Percentiles rank a stretch among this genome's conserved stretches.
phyloP scores from a whole-genome alignment of 2,888 invertebrate genomes.

The Philhelius pedissequus region DNA sequence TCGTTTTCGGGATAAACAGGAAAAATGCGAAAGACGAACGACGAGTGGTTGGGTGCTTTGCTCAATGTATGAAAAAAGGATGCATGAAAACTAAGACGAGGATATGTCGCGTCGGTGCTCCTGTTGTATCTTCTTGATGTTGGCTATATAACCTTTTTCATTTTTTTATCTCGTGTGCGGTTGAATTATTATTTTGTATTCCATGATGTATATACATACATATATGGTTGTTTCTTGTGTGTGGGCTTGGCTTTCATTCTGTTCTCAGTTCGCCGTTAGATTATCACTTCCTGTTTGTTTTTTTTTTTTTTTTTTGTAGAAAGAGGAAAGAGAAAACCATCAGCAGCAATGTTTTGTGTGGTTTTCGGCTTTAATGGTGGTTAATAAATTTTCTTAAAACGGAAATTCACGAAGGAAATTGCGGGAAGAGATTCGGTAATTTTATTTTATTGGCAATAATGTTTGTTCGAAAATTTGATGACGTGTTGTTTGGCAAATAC shows the following conservation, averaged over 20 bases:
- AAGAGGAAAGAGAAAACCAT: not conserved
- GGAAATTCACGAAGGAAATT: conserved; percentile 61
- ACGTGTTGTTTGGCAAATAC: conserved; percentile 16
- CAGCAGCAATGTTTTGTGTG: conserved; percentile 16
- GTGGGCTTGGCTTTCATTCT: conserved; percentile 28
- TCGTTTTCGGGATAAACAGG: conserved; percentile 75
- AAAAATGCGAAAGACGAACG: conserved; percentile 50
- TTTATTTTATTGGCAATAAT: conserved; percentile 66
- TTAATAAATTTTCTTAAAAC: conserved; percentile 61
- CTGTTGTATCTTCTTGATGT: not conserved
- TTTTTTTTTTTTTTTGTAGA: not conserved
- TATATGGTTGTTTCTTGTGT: not conserved
- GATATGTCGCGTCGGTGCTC: conserved; percentile 10
- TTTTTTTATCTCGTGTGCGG: conserved; percentile 46
- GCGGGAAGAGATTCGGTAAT: conserved; percentile 60
- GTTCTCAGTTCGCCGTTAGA: conserved; percentile 43
- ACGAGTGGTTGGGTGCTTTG: not conserved
- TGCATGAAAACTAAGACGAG: not conserved
- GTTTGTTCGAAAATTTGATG: conserved; percentile 53
- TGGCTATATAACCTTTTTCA: not conserved
- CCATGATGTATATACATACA: not conserved
- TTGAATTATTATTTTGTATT: conserved; percentile 56
- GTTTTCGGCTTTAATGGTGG: conserved; percentile 42
- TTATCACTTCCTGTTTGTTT: conserved; percentile 57
- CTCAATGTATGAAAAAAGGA: not conserved